A percentile compares a stretch with the other conserved stretches of the same genome.
phyloP scores from a whole-genome alignment of 2,113 vertebrate genomes.

The Pteropus alecto region DNA sequence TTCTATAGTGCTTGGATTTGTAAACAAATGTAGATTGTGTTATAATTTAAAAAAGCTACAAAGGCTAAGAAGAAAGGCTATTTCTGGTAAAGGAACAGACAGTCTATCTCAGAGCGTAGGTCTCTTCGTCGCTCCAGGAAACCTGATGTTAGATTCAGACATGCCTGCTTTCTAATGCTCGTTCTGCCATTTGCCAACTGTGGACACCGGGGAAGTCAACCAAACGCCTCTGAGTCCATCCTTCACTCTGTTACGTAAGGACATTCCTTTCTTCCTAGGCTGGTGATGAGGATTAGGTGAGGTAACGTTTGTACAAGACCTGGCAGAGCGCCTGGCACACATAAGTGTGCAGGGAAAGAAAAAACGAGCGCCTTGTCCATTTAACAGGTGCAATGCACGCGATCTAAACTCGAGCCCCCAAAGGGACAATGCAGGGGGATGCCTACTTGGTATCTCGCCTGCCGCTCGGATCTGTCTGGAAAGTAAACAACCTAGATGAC shows the following conservation, averaged over 20 bases:
- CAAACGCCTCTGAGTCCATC: not conserved
- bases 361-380: not conserved
- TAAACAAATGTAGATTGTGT: not conserved
- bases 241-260: not conserved
- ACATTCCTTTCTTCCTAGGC: not conserved
- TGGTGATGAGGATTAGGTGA: not conserved
- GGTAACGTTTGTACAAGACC: not conserved
- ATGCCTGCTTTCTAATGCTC: not conserved
- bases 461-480: not conserved
- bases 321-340: not conserved
- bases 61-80: not conserved
- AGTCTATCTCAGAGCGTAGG: not conserved
- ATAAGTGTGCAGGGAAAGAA: not conserved
- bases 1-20: not conserved
- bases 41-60: not conserved
- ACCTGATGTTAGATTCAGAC: too few species aligned
- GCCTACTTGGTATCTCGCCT: fast-evolving
- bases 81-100: not conserved
- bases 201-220: not conserved
- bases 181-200: not conserved
- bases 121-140: too few species aligned
- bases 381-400: not conserved
- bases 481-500: not conserved
- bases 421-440: not conserved
- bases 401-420: not conserved